A percentile compares a stretch with the other conserved stretches of the same genome.
phyloP scores from a whole-genome alignment of 2,888 invertebrate species.

The Caenorhabditis afra region DNA sequence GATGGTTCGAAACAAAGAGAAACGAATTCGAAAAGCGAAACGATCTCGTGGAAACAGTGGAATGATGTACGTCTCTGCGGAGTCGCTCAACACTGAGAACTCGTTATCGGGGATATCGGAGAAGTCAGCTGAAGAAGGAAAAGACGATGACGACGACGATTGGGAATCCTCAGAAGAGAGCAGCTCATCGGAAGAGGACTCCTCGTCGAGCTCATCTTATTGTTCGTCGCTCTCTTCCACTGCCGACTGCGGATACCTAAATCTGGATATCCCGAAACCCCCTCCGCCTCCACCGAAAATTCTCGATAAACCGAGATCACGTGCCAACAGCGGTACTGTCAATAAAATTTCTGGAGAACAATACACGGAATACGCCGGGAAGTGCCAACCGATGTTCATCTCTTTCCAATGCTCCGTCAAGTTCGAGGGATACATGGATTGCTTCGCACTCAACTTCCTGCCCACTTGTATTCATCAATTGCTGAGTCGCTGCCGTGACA shows the following conservation, averaged over 20 bases:
- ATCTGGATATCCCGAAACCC: neutral
- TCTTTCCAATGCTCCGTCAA: slow-evolving; percentile 64
- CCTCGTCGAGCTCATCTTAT: neutral
- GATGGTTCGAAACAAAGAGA: slow-evolving; percentile 4
- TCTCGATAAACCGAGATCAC: neutral
- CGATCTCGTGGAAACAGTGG: slow-evolving; percentile 26
- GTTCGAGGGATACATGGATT: slow-evolving; percentile 42
- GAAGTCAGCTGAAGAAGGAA: neutral
- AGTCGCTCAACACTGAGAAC: neutral
- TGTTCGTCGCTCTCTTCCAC: too few relatives aligned
- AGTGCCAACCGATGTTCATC: slow-evolving; percentile 61
- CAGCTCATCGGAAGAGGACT: neutral
- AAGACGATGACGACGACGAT: neutral
- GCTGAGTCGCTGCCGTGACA: slow-evolving; percentile 17
- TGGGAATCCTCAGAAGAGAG: neutral
- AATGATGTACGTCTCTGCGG: slow-evolving; percentile 32
- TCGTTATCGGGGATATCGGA: slow-evolving; percentile 4
- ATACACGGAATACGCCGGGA: slow-evolving; percentile 28
- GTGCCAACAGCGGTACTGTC: neutral
- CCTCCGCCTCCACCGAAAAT: neutral
- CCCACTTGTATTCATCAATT: slow-evolving; percentile 66
- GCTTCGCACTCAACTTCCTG: slow-evolving; percentile 63
- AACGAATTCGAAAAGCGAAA: slow-evolving; percentile 2
- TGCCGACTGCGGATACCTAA: too few relatives aligned
- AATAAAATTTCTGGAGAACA: slow-evolving; percentile 7